A percentile compares a stretch with the other conserved stretches of the same genome.
Conservation (phyloP, 2,888 invertebrate genomes). For the Sinopyrophorus schimmeli region DNA sequence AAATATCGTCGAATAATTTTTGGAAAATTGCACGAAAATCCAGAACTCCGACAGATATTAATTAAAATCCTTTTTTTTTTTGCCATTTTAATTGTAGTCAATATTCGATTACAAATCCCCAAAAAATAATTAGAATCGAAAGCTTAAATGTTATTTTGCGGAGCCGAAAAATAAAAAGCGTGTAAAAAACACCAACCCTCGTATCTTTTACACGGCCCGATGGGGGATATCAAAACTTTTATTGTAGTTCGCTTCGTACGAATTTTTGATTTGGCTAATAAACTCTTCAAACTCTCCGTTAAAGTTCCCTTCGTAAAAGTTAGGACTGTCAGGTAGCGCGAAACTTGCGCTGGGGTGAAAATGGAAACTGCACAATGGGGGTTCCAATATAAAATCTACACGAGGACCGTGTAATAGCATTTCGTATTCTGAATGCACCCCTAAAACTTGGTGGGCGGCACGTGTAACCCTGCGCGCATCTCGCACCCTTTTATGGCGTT, state of each 20-base stretch:
- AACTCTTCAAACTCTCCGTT: conserved; percentile 7
- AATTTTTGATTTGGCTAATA: conserved; percentile 30
- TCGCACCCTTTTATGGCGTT: conserved; percentile 8
- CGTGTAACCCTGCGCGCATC: conserved; percentile 29
- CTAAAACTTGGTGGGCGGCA: conserved; percentile 36
- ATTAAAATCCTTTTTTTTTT: too few relatives aligned
- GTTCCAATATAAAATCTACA: conserved; percentile 11
- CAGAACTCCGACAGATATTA: too few relatives aligned
- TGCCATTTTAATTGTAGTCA: too few relatives aligned
- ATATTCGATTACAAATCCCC: too few relatives aligned
- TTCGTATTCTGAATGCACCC: conserved; percentile 20
- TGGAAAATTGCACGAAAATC: too few relatives aligned
- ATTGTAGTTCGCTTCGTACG: conserved; percentile 13
- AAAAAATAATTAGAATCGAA: too few relatives aligned
- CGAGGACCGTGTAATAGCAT: conserved; percentile 2
- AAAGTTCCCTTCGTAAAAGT: conserved; percentile 9
- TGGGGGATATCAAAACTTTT: conserved; percentile 6
- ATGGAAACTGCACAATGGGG: conserved; percentile 12
- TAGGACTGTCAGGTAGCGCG: conserved; percentile 23
- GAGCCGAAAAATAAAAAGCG: too few relatives aligned
- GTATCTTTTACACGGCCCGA: conserved; percentile 1
- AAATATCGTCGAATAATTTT: too few relatives aligned
- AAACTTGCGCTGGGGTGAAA: conserved; percentile 9
- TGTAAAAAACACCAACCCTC: too few relatives aligned
- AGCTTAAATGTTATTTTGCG: too few relatives aligned